A percentile compares a stretch with the other conserved stretches of the same genome.
Evolutionary conservation across 2,113 vertebrate genomes (phyloP).

Genomic region (Catharus bicknelli): DNA sequence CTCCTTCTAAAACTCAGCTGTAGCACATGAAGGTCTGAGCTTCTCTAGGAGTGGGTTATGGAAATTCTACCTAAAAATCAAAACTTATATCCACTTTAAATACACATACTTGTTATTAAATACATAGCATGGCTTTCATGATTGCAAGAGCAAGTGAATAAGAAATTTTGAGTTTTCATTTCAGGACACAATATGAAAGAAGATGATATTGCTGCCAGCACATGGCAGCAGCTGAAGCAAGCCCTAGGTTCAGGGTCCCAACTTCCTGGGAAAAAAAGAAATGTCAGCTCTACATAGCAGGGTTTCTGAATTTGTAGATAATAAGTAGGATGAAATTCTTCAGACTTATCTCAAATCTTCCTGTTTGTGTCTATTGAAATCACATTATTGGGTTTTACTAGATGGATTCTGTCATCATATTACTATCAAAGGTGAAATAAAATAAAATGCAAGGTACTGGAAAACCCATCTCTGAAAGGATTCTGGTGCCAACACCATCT

Average conservation of each 20-base stretch:
- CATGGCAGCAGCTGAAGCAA: neutral
- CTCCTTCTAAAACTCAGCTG: neutral
- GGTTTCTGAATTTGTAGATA: neutral
- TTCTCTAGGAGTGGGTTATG: neutral
- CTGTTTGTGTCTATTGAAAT: neutral
- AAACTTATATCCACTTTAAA: neutral
- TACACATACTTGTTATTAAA: neutral
- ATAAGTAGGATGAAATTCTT: neutral
- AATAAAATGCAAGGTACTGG: neutral
- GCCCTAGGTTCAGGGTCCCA: neutral
- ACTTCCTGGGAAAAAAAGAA: neutral
- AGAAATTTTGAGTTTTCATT: neutral
- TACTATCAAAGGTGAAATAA: neutral
- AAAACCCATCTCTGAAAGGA: neutral
- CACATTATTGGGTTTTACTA: neutral
- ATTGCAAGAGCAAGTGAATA: neutral
- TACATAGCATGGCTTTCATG: neutral
- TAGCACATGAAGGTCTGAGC: neutral
- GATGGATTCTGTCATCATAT: neutral
- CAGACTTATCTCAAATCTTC: neutral
- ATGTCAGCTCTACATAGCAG: rapidly evolving
- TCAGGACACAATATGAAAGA: neutral
- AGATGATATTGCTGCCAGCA: neutral
- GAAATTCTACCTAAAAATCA: neutral
- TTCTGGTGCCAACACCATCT: neutral